These are phyloP conservation scores for Oxyscelio sp. DNA, from an alignment of 2,888 invertebrate genomes.

Conservation along the genomic window DNA sequence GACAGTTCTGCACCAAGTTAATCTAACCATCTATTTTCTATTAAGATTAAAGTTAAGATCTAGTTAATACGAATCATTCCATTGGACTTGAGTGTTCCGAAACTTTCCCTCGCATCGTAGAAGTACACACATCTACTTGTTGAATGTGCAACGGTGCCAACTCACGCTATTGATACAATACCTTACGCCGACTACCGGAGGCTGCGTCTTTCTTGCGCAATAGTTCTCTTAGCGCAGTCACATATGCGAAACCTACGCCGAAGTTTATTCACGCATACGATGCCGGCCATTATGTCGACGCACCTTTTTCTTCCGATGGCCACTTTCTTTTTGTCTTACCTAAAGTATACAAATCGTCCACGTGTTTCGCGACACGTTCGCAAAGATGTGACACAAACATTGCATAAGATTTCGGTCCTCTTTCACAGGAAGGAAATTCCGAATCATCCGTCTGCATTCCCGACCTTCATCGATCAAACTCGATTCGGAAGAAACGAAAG, in stretches of 20 bases:
- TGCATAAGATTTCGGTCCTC: slow-evolving; percentile 41
- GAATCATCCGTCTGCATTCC: slow-evolving; percentile 9
- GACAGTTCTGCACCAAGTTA: too few species aligned
- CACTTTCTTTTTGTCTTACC: slow-evolving; percentile 84
- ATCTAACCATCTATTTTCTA: too few species aligned
- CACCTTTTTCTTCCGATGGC: slow-evolving; percentile 79
- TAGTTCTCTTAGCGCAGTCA: slow-evolving; percentile 54
- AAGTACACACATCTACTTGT: slow-evolving; percentile 14
- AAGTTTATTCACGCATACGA: slow-evolving; percentile 57
- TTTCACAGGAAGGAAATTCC: slow-evolving; percentile 50
- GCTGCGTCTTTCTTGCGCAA: slow-evolving; percentile 68
- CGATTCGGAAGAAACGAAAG: too few species aligned
- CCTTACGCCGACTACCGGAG: slow-evolving; percentile 59
- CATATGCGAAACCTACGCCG: slow-evolving; percentile 56
- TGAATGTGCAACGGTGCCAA: slow-evolving; percentile 42
- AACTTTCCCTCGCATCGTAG: slow-evolving; percentile 46
- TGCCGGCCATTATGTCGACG: slow-evolving; percentile 76
- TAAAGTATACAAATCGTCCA: slow-evolving; percentile 80
- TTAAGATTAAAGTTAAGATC: too few species aligned
- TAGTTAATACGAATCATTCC: slow-evolving; percentile 40
- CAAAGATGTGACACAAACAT: slow-evolving; percentile 54
- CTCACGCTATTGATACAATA: slow-evolving; percentile 54
- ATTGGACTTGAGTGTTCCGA: slow-evolving; percentile 6
- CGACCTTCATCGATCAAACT: slow-evolving; percentile 15
- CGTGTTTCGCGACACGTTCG: slow-evolving; percentile 80